These are phyloP conservation scores for Australoheros scitulus DNA, from an alignment of 2,113 vertebrate genomes.

Conservation along the genomic window DNA sequence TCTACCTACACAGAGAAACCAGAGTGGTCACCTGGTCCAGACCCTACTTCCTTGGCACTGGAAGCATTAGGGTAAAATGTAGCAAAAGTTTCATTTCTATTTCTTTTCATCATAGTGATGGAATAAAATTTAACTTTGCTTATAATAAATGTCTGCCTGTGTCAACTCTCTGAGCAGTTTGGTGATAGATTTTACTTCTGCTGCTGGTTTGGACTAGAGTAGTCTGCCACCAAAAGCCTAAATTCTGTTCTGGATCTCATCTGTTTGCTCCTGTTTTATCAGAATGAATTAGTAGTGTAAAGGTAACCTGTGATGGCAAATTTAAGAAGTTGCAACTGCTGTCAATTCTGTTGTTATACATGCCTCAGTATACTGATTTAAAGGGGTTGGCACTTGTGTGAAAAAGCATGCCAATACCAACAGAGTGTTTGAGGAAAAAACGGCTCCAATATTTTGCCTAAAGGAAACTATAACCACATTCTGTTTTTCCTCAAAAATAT, in stretches of 20 bases:
- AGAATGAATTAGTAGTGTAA: background rate
- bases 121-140: background rate
- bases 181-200: background rate
- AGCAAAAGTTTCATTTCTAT: background rate
- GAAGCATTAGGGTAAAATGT: constrained; percentile 94
- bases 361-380: background rate
- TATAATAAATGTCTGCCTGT: background rate
- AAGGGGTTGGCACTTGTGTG: background rate
- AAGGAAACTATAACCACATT: background rate
- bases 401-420: background rate
- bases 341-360: background rate
- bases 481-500: fast-evolving
- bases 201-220: background rate
- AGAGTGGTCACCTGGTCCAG: constrained; percentile 98
- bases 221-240: background rate
- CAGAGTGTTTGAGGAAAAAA: background rate
- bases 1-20: constrained; percentile 98
- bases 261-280: background rate
- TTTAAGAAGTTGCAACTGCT: background rate
- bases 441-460: background rate
- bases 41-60: constrained; percentile 98
- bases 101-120: background rate
- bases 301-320: background rate
- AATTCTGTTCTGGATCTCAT: background rate
- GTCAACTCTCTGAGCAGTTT: background rate